Percentiles rank a stretch among this genome's conserved stretches.
Evolutionary conservation across 2,797 vertebrate species (phyloP).

Genomic region (Danio tinwini): DNA sequence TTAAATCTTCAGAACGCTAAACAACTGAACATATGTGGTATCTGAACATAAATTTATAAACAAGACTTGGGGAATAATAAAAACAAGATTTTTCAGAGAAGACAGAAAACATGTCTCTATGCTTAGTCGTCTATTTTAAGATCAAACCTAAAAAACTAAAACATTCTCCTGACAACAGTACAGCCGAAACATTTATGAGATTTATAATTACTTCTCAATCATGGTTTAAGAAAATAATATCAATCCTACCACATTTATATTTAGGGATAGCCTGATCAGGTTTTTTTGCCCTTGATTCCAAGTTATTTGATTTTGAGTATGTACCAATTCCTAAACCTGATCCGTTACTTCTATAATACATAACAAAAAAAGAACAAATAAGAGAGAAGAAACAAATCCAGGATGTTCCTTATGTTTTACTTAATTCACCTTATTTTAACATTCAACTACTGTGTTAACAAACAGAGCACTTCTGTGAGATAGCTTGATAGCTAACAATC

Average conservation of each 20-base stretch:
- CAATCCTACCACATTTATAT: conserved; percentile 23
- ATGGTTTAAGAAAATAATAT: conserved; percentile 30
- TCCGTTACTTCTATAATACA: no score
- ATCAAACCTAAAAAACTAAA: conserved; percentile 2
- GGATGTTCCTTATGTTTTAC: no score
- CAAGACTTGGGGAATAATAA: not conserved
- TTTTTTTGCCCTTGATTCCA: no score
- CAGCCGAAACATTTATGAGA: not conserved
- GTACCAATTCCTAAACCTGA: no score
- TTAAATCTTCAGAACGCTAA: conserved; percentile 10
- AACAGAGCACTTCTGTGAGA: no score
- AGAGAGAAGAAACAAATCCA: no score
- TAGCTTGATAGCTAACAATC: no score
- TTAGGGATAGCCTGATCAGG: not conserved
- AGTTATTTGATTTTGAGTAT: no score
- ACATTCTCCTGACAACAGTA: not conserved
- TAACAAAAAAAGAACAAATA: no score
- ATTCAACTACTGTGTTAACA: no score
- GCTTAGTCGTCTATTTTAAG: not conserved
- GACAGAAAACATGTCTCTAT: not conserved
- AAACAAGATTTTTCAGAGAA: not conserved
- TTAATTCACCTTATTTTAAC: no score
- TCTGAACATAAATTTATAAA: conserved; percentile 10
- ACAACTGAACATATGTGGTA: not conserved
- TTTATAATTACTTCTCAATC: conserved; percentile 16